These are phyloP conservation scores for Maniola jurtina DNA, from an alignment of 1,140 invertebrate species.

Conservation along the genomic window DNA sequence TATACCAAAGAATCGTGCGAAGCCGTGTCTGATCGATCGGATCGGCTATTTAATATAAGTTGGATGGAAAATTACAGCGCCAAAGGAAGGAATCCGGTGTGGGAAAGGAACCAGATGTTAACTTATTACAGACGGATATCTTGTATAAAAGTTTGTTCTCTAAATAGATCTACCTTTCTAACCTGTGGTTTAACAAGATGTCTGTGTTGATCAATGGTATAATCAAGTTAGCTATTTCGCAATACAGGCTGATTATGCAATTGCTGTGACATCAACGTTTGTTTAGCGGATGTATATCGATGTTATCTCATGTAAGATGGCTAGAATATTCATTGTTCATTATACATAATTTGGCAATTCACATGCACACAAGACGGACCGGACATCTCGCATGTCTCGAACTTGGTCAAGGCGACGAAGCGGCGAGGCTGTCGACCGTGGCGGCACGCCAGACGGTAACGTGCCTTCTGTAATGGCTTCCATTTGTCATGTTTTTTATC, in stretches of 20 bases:
- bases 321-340: slow-evolving; percentile 10
- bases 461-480: slow-evolving; percentile 47
- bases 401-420: slow-evolving; percentile 65
- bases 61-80: slow-evolving; percentile 7
- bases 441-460: slow-evolving; percentile 54
- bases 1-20: background rate
- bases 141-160: slow-evolving; percentile 12
- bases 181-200: background rate
- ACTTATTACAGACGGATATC: slow-evolving; percentile 17
- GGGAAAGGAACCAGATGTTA: slow-evolving; percentile 39
- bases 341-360: slow-evolving; percentile 50
- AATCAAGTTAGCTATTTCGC: background rate
- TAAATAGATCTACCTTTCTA: background rate
- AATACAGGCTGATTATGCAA: slow-evolving; percentile 16
- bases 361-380: slow-evolving; percentile 43
- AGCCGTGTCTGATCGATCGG: slow-evolving; percentile 5
- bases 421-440: slow-evolving; percentile 55
- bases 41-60: background rate
- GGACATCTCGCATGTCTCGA: slow-evolving; percentile 54
- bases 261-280: slow-evolving; percentile 19
- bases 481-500: slow-evolving; percentile 61
- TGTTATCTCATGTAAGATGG: slow-evolving; percentile 4
- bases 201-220: background rate
- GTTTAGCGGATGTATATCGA: slow-evolving; percentile 2
- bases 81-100: slow-evolving; percentile 36